Percentiles rank a stretch among this genome's conserved stretches.
Conservation (phyloP, 2,113 vertebrate genomes). For the Gnathonemus echidnorhynchus region DNA sequence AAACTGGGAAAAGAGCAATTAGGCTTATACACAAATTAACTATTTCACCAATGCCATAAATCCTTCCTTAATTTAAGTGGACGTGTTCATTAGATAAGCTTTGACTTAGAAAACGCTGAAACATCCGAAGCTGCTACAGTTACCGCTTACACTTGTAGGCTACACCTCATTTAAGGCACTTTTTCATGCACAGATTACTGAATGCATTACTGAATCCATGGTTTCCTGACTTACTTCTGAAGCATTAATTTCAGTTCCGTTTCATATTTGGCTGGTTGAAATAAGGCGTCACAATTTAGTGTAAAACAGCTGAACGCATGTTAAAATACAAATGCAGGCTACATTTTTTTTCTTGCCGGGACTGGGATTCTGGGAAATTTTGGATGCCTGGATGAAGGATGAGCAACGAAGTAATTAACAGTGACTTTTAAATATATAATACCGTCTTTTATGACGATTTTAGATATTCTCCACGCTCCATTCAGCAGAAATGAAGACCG, state of each 20-base stretch:
- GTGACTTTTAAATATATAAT: background rate
- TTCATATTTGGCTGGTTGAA: background rate
- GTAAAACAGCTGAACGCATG: background rate
- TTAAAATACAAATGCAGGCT: background rate
- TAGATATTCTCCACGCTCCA: background rate
- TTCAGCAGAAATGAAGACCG: background rate
- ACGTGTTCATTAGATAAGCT: background rate
- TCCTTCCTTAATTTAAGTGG: background rate
- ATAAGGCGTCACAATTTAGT: background rate
- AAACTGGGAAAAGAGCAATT: background rate
- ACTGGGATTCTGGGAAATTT: background rate
- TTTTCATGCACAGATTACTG: background rate
- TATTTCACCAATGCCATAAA: background rate
- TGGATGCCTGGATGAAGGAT: background rate
- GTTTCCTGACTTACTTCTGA: background rate
- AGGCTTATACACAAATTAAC: background rate
- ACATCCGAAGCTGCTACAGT: background rate
- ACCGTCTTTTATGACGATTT: background rate
- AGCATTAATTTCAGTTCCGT: background rate
- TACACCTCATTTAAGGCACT: background rate
- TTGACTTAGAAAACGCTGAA: background rate
- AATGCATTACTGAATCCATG: background rate
- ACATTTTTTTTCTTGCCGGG: background rate
- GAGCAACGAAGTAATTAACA: background rate
- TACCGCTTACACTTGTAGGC: background rate